These are phyloP conservation scores for Verasper variegatus DNA, from an alignment of 2,113 vertebrate genomes.

Conservation along the genomic window DNA sequence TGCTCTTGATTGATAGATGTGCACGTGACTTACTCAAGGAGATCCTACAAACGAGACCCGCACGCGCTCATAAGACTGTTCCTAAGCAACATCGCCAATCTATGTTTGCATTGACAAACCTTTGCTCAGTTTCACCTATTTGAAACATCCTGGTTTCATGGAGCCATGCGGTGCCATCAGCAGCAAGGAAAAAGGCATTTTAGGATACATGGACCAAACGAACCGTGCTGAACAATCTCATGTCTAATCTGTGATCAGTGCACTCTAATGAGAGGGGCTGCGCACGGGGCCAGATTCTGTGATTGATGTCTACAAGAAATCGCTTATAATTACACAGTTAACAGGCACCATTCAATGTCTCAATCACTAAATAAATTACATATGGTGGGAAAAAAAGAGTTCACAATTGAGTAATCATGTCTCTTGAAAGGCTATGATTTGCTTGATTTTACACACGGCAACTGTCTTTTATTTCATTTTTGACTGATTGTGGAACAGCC, in stretches of 20 bases:
- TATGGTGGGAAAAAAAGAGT: constrained; percentile 11
- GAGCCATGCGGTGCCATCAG: background rate
- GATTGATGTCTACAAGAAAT: constrained; percentile 59
- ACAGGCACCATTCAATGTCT: constrained; percentile 33
- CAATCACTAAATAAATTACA: constrained; percentile 57
- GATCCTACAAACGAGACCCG: constrained; percentile 24
- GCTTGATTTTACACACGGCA: constrained; percentile 61
- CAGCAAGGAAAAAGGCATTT: background rate
- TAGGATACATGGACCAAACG: background rate
- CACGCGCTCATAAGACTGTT: background rate
- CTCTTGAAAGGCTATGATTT: constrained; percentile 61
- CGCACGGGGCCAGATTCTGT: constrained; percentile 28
- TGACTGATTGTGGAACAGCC: background rate
- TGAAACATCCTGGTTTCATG: background rate
- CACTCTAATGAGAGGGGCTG: constrained; percentile 29
- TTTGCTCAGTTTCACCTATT: background rate
- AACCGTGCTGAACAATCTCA: background rate
- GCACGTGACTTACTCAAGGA: constrained; percentile 15
- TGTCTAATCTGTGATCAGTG: constrained; percentile 23
- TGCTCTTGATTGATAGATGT: constrained; percentile 46
- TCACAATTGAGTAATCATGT: constrained; percentile 61
- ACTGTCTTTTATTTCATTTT: constrained; percentile 38
- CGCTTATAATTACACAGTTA: constrained; percentile 48
- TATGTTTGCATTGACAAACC: background rate
- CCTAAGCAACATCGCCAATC: background rate